phyloP scores from a whole-genome alignment of 2,113 vertebrate genomes.

The Caranx melampygus region DNA sequence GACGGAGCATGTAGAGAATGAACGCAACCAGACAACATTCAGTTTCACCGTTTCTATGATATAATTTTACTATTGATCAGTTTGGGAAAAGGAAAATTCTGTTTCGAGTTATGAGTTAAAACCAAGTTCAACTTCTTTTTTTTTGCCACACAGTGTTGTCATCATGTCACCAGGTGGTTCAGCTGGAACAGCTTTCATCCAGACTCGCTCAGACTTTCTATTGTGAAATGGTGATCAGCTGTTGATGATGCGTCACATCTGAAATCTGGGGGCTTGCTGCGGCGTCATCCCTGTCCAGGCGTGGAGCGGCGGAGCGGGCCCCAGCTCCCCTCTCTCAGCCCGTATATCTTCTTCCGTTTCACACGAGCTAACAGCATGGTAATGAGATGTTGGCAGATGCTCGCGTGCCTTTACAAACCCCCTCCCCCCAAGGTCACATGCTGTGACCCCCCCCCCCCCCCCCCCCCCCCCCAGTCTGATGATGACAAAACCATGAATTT shows the following conservation, averaged over 20 bases:
- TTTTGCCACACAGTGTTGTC: too few species aligned
- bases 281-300: constrained; percentile 16
- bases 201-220: neutral
- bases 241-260: neutral
- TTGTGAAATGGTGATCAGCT: constrained; percentile 26
- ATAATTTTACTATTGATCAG: too few species aligned
- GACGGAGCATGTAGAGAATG: too few species aligned
- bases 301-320: constrained; percentile 12
- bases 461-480: constrained; percentile 34
- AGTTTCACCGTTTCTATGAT: too few species aligned
- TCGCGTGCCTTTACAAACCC: constrained; percentile 97
- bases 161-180: too few species aligned
- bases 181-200: neutral
- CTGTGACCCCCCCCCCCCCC: constrained; percentile 72
- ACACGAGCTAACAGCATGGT: constrained; percentile 90
- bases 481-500: constrained; percentile 5
- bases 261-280: neutral
- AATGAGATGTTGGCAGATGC: constrained; percentile 94
- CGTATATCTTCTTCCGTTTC: constrained; percentile 70
- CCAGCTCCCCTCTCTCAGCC: constrained; percentile 22
- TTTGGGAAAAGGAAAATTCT: too few species aligned
- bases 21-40: too few species aligned
- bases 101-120: too few species aligned
- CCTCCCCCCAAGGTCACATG: constrained; percentile 82
- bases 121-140: too few species aligned